These are phyloP conservation scores for Sorex fumeus DNA, from an alignment of 2,113 vertebrate genomes.

Conservation along the genomic window DNA sequence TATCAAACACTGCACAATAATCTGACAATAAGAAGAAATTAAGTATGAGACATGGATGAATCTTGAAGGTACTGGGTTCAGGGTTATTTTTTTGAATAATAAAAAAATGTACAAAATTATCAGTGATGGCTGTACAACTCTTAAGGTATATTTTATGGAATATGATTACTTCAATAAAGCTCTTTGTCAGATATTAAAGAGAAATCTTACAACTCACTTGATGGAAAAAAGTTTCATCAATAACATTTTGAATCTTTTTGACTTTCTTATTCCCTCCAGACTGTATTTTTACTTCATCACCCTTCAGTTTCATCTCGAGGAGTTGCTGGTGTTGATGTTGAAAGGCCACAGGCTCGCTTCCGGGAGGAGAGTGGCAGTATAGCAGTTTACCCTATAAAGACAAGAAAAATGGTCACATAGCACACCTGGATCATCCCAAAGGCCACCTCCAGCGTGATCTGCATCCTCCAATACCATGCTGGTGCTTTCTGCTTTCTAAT, in stretches of 20 bases:
- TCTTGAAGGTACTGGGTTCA: not conserved
- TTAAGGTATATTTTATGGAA: not conserved
- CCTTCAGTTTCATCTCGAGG: constrained; percentile 35
- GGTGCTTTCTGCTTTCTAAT: not conserved
- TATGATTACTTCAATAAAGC: not conserved
- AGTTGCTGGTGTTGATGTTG: constrained; percentile 90
- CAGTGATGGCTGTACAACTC: not conserved
- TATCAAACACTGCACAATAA: not conserved
- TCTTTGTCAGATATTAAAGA: constrained; percentile 24
- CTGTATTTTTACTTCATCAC: constrained; percentile 33
- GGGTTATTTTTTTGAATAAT: not conserved
- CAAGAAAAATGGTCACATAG: fast-evolving
- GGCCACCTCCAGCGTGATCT: not conserved
- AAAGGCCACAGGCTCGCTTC: constrained; percentile 90
- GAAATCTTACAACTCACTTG: constrained; percentile 90
- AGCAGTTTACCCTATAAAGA: constrained; percentile 94
- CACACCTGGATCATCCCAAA: fast-evolving
- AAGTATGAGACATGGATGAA: not conserved
- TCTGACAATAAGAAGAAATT: not conserved
- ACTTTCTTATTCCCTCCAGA: constrained; percentile 85
- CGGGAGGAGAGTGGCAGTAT: constrained; percentile 95
- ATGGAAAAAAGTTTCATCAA: constrained; percentile 97
- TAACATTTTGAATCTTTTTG: constrained; percentile 94
- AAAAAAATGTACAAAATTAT: not conserved
- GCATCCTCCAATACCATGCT: too few relatives aligned